Percentiles rank a stretch among this genome's conserved stretches.
These are phyloP conservation scores for Pagetopsis macropterus DNA, from an alignment of 2,797 vertebrate species.

Conservation along the genomic window DNA sequence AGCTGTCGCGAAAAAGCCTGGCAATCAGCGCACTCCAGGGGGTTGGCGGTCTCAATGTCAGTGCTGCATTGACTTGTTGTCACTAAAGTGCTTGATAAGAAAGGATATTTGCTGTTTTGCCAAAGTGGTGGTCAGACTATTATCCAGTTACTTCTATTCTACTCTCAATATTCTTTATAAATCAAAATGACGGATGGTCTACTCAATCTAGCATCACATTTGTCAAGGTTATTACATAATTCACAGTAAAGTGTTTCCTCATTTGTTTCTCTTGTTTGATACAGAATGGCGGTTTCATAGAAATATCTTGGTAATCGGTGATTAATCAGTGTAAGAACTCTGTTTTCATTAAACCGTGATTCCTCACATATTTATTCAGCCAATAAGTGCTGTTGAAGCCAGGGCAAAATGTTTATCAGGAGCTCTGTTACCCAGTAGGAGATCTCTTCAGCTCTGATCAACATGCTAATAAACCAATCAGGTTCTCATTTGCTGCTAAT, in stretches of 20 bases:
- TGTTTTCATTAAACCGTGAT: conserved; percentile 31
- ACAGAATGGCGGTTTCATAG: conserved; percentile 12
- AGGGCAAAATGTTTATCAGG: conserved; percentile 26
- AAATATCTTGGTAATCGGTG: conserved; percentile 21
- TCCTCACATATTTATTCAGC: conserved; percentile 24
- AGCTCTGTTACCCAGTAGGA: conserved; percentile 30
- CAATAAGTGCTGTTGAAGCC: conserved; percentile 32
- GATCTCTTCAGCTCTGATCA: conserved; percentile 64
- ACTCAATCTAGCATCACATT: not conserved
- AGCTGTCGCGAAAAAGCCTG: conserved; percentile 15
- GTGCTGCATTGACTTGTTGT: conserved; percentile 15
- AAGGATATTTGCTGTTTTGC: not conserved
- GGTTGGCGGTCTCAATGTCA: conserved; percentile 18
- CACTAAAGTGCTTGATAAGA: not conserved
- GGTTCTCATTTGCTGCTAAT: conserved; percentile 63
- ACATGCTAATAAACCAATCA: conserved; percentile 74
- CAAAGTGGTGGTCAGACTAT: not conserved
- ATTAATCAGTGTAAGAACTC: conserved; percentile 17
- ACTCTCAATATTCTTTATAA: not conserved
- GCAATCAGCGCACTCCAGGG: conserved; percentile 8
- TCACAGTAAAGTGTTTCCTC: not conserved
- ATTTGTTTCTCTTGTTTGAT: conserved; percentile 15
- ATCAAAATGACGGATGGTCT: not conserved
- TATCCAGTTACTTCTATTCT: not conserved
- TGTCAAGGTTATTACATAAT: conserved; percentile 5